phyloP scores from a whole-genome alignment of 2,888 invertebrate genomes.

The Caenorhabditis angaria region DNA sequence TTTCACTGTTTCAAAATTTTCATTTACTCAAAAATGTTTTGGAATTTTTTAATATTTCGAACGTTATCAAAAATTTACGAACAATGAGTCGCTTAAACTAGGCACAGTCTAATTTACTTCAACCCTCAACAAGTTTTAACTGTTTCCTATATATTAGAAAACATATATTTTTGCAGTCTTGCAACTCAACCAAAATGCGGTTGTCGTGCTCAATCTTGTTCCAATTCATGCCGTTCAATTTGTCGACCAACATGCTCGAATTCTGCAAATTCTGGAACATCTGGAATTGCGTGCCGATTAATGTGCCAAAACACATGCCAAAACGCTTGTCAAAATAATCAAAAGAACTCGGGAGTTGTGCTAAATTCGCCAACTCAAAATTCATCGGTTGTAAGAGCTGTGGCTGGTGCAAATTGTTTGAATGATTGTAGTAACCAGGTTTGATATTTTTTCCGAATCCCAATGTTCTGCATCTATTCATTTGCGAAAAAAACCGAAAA shows the following conservation, averaged over 20 bases:
- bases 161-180: too few relatives aligned
- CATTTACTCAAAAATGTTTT: not conserved
- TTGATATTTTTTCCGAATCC: not conserved
- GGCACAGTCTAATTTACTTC: too few relatives aligned
- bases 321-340: slow-evolving; percentile 35
- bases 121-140: too few relatives aligned
- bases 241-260: slow-evolving; percentile 41
- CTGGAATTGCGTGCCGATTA: slow-evolving; percentile 35
- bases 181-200: slow-evolving; percentile 20
- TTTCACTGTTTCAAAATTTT: too few relatives aligned
- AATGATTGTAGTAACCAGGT: slow-evolving; percentile 38
- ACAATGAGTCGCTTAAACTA: too few relatives aligned
- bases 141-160: too few relatives aligned
- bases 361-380: not conserved
- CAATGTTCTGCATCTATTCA: too few relatives aligned
- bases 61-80: too few relatives aligned
- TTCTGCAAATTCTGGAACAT: too few relatives aligned
- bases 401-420: slow-evolving; percentile 26
- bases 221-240: slow-evolving; percentile 37
- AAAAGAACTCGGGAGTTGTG: not conserved
- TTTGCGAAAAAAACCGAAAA: too few relatives aligned
- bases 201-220: slow-evolving; percentile 32
- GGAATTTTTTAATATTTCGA: too few relatives aligned
- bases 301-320: slow-evolving; percentile 42
- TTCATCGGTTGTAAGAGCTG: slow-evolving; percentile 30